A percentile compares a stretch with the other conserved stretches of the same genome.
These are phyloP conservation scores for Scyliorhinus canicula DNA, from an alignment of 2,797 vertebrate species.

Conservation along the genomic window DNA sequence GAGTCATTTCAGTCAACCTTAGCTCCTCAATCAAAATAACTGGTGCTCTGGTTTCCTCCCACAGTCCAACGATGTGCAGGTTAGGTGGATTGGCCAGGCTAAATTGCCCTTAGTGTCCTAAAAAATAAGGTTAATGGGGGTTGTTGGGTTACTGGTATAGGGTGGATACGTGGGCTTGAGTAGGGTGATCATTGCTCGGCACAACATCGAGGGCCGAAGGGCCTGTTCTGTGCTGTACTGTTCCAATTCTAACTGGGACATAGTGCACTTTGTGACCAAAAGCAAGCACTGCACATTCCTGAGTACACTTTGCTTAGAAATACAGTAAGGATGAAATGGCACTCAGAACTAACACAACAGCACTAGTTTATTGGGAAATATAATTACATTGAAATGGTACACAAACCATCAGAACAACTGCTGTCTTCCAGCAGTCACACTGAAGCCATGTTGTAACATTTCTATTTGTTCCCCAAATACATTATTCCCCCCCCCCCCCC, in stretches of 20 bases:
- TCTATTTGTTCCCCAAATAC: neutral
- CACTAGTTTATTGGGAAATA: neutral
- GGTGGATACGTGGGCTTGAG: no score
- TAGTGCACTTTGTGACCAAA: neutral
- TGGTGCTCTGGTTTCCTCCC: no score
- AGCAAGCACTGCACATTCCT: neutral
- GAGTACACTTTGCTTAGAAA: neutral
- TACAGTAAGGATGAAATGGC: neutral
- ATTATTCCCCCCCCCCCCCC: no score
- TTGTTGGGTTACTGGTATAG: no score
- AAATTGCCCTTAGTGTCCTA: no score
- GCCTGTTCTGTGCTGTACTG: no score
- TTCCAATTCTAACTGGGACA: neutral
- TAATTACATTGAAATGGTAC: neutral
- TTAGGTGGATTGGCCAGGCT: no score
- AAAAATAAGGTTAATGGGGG: no score
- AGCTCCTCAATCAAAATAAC: slow-evolving; percentile 15
- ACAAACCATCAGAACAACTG: neutral
- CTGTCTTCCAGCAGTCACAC: neutral
- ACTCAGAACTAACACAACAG: neutral
- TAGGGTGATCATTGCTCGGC: no score
- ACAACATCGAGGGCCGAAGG: no score
- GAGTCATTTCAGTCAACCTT: neutral
- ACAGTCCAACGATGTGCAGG: no score
- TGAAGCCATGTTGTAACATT: neutral